Evolutionary conservation across 2,888 invertebrate genomes (phyloP), one percentile per base, ranked within the genome.

Genomic region (Leptinotarsa juncta): DNA sequence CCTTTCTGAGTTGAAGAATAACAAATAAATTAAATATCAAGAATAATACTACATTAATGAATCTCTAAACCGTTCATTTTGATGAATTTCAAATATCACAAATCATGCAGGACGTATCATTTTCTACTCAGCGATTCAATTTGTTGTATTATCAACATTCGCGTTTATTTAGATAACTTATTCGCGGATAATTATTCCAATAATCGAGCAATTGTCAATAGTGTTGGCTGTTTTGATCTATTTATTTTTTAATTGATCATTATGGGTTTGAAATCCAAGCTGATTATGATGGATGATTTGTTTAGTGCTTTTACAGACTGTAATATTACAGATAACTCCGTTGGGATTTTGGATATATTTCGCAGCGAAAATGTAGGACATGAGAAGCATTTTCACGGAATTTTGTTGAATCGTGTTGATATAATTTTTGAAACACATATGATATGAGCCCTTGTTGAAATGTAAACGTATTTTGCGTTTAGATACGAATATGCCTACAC

Each of bases 221-320:
- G 74, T 74, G 70, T 60, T 66, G 67, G 68, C 72, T 77, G 78
- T 78, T 79, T 77, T 72, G 74, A 80, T 80, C 71, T 76, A 76
- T 75, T 78, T 78, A 78, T 75, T 77, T 77, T 78, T 78, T 80
- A 77, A 80, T 79, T 78, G 77, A 79, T 77, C 75, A 75, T 65
- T 60, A 70, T 66, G 72, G 69, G 71, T 50, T 69, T 67, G 49
- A 32, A 66, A 67, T 51, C 48, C 48, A 53, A 65, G 49, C 74
- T 73, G 73, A 77, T 79, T 77, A 77, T 76, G 70, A 73, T 69
- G 65, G 51, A 70, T 75, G 77, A 75, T 73, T 74, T 75, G 74
- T 75, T 60, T 60, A 66, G 48, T 67, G 32, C 50, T 70, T 71
- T 74, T 42, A n/a, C 16, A 42, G n/a, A n/a, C 42, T 55, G n/a